Evolutionary conservation across 2,113 vertebrate genomes (phyloP), one percentile per base, ranked within the genome.

Genomic region (Dasyurus viverrinus): DNA sequence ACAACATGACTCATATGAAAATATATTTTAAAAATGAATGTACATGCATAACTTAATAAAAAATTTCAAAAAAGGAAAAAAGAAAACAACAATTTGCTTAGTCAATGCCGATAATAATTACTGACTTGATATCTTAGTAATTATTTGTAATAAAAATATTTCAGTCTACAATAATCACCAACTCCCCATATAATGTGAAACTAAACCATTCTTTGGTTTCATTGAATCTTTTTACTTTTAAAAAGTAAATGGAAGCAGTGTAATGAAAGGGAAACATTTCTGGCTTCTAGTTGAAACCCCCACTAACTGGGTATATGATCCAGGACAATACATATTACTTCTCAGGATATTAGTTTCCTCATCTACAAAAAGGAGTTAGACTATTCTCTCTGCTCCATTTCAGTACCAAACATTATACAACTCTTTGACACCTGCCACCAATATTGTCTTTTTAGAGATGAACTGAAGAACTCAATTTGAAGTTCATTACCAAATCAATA

Each of bases 381-480:
- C 36, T 84, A 84, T n/a, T 42, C 68, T 84, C 36, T 42, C 23
- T 42, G n/a, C 19, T 84, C n/a, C n/a, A 42, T 84, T 84, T 84
- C 68, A 84, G 68, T 84, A n/a, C 68, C 42, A 84, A 84, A 42
- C 68, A 42, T 84, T 84, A 84, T 84, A 42, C n/a, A 84, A 84
- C 68, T 42, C 36, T 84, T 84, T 84, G 68, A 22, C 68, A 84
- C n/a, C 68, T 84, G 68, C 19, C 68, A 84, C n/a, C n/a, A 55
- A 0, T 89, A 30, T 93, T 90, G 12, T 30, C 36, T 23, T 95
- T 90, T 95, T 68, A 90, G 48, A 3, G 90, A 10, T 47, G 53
- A 68, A 90, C 9, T 91, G 68, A 92, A 11, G 89, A 96, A 95
- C 42, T 92, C 30, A 92, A 8, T 55, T 89, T 55, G 22, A 53